Conservation (phyloP, 2,113 vertebrate genomes). For the Sinocyclocheilus grahami region DNA sequence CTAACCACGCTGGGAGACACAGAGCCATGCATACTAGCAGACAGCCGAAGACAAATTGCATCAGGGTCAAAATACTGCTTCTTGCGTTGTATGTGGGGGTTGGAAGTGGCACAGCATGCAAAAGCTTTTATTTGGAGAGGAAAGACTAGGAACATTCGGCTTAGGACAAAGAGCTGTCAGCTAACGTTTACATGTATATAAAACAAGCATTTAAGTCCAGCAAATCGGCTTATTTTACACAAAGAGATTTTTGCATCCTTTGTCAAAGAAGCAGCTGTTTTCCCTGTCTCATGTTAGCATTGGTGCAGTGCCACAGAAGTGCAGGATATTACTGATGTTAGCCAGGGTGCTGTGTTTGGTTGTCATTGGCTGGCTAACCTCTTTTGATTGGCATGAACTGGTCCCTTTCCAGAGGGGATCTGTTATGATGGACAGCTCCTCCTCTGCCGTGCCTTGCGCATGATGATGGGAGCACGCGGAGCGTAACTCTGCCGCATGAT, state of each 20-base stretch:
- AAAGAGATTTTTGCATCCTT: conserved; percentile 19
- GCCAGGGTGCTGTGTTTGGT: background rate
- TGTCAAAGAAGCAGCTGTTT: background rate
- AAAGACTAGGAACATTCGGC: background rate
- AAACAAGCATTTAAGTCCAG: background rate
- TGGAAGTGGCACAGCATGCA: conserved; percentile 5
- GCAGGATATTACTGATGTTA: conserved; percentile 5
- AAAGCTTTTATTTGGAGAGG: conserved; percentile 13
- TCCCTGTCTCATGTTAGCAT: background rate
- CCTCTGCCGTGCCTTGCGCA: background rate
- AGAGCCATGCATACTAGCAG: conserved; percentile 42
- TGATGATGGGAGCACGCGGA: conserved; percentile 35
- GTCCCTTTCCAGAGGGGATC: conserved; percentile 29
- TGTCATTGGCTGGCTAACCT: conserved; percentile 26
- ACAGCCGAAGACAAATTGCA: conserved; percentile 36
- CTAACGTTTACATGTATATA: background rate
- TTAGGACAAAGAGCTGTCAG: conserved; percentile 8
- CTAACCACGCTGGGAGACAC: conserved; percentile 65
- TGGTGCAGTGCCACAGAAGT: background rate
- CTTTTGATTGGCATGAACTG: conserved; percentile 37
- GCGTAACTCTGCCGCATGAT: conserved; percentile 25
- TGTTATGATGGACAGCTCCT: conserved; percentile 46
- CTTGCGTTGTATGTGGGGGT: background rate
- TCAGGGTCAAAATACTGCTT: conserved; percentile 14
- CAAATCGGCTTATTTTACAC: conserved; percentile 13